Percentiles rank a stretch among this genome's conserved stretches.
Conservation (phyloP, 2,113 vertebrate species). For the Nycticorax nycticorax region DNA sequence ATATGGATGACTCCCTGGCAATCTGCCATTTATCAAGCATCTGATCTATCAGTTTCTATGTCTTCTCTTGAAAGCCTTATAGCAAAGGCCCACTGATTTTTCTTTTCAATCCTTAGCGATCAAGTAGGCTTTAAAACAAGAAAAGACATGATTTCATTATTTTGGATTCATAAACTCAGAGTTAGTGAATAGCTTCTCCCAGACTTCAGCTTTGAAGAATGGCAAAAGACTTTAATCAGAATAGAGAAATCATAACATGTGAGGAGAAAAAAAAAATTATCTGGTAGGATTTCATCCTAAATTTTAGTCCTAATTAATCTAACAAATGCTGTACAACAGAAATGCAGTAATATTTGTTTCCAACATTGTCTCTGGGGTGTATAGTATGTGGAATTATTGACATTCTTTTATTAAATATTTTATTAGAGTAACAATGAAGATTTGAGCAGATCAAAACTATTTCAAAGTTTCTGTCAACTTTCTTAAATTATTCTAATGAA, state of each 20-base stretch:
- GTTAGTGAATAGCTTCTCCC: background rate
- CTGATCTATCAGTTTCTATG: background rate
- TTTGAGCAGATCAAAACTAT: background rate
- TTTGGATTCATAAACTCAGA: slow-evolving; percentile 12
- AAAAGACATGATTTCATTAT: slow-evolving; percentile 36
- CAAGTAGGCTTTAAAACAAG: slow-evolving; percentile 46
- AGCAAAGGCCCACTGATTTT: slow-evolving; percentile 4
- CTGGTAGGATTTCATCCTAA: background rate
- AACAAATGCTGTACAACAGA: background rate
- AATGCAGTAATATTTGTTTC: background rate
- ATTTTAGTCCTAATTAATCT: slow-evolving; percentile 2
- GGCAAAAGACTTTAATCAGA: background rate
- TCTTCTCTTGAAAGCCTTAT: background rate
- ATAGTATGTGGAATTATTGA: background rate
- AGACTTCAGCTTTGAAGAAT: background rate
- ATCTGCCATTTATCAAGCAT: background rate
- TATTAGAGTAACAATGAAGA: background rate
- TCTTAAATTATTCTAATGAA: background rate
- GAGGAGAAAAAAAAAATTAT: background rate
- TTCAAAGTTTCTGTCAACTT: background rate
- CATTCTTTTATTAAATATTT: background rate
- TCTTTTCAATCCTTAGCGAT: background rate
- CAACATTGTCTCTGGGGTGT: background rate
- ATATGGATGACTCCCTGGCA: slow-evolving; percentile 27
- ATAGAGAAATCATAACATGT: background rate